Evolutionary conservation across 1,140 invertebrate genomes (phyloP), one percentile per base, ranked within the genome.

Genomic region (Danaus plexippus): DNA sequence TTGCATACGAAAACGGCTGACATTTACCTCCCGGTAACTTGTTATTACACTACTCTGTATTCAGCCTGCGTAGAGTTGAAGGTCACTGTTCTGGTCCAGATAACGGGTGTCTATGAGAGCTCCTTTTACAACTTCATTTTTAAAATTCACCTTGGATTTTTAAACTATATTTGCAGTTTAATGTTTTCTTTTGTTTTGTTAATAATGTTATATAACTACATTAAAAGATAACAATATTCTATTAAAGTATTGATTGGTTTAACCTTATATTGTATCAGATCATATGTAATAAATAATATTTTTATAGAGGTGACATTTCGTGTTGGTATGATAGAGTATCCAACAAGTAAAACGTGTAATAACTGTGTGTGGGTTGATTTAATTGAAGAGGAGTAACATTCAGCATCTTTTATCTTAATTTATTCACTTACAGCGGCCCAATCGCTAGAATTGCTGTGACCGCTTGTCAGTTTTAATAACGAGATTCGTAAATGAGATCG

Each of bases 1-100:
- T 86, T 86, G 83, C 83, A 86, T 86, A 86, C 83, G 77, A 85
- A 86, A 83, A 75, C 69, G 67, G 73, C 73, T 63, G 63, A 69
- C 72, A 66, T 74, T 77, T 67, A 75, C 71, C 75, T 75, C 66
- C 71, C 64, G 70, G 64, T 83, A 72, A 79, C 75, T 73, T 75
- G 73, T 85, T 82, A 81, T 83, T 77, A 73, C 66, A 57, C 74
- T 74, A 69, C 73, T 85, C 72, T 69, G 68, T 82, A 85, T 84
- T 85, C 82, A 73, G 68, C 53, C 58, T 66, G 67, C 63, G 73
- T 67, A 22, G 57, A 75, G 68, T 72, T 80, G 77, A 84, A 85
- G 79, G 82, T 83, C 78, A 73, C 56, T 67, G 60, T 75, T 71
- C 68, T 77, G 71, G 63, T 77, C 68, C 67, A 74, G 75, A 82